These are phyloP conservation scores for Ceyx melanurus DNA, from an alignment of 2,113 vertebrate species.

Conservation along the genomic window DNA sequence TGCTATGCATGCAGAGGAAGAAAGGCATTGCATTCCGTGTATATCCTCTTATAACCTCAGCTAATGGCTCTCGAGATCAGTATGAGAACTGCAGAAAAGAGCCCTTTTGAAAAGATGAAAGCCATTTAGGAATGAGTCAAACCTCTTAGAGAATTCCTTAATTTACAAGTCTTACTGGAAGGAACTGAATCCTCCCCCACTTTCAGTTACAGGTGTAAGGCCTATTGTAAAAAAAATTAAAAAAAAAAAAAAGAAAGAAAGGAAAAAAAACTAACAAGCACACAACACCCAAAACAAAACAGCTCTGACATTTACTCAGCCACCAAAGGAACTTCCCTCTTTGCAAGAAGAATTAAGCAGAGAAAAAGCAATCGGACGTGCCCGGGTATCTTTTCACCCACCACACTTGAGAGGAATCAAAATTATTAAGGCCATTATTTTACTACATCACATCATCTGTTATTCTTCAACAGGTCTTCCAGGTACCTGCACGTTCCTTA, in stretches of 20 bases:
- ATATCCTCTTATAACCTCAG: not conserved
- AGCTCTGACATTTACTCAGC: not conserved
- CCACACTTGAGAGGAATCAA: not conserved
- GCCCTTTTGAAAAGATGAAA: not conserved
- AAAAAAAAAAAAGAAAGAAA: not conserved
- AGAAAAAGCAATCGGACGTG: not conserved
- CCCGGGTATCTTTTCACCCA: not conserved
- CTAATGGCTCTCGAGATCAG: not conserved
- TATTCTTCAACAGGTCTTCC: not conserved
- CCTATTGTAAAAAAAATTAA: not conserved
- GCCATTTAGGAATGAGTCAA: not conserved
- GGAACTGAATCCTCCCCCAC: not conserved
- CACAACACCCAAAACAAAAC: not conserved
- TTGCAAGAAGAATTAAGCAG: not conserved
- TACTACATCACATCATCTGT: not conserved
- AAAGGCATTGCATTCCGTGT: not conserved
- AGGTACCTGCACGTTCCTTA: not conserved
- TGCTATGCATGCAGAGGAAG: not conserved
- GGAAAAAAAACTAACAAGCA: not conserved
- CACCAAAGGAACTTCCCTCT: not conserved
- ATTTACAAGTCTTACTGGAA: not conserved
- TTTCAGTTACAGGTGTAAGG: not conserved
- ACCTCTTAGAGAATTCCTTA: not conserved
- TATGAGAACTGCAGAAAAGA: not conserved
- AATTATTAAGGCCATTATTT: not conserved